Conservation (phyloP, 1,140 invertebrate genomes). For the Zaprionus vittiger region DNA sequence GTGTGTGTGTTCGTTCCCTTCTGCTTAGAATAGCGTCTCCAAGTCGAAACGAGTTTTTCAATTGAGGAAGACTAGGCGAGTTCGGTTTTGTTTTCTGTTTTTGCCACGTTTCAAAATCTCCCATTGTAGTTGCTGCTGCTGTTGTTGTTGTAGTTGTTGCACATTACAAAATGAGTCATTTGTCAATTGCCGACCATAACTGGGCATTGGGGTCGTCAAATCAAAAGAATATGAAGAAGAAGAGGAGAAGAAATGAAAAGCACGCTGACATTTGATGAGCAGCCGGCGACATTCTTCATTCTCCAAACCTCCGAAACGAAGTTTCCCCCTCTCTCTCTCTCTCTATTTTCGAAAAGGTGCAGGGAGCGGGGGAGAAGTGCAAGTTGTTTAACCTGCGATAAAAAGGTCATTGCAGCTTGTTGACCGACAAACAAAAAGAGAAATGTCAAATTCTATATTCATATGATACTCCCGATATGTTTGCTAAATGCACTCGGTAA, state of each 20-base stretch:
- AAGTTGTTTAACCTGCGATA: conserved; percentile 63
- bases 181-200: conserved; percentile 34
- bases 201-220: conserved; percentile 39
- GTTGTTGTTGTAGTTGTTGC: conserved; percentile 36
- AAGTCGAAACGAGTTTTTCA: conserved; percentile 38
- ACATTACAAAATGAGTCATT: conserved; percentile 58
- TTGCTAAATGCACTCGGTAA: conserved; percentile 25
- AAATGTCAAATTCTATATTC: conserved; percentile 32
- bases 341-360: not conserved
- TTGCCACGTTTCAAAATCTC: not conserved
- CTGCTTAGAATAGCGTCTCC: conserved; percentile 22
- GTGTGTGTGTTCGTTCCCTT: conserved; percentile 9
- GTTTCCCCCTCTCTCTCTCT: not conserved
- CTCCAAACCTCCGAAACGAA: conserved; percentile 1
- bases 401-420: conserved; percentile 66
- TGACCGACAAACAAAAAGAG: conserved; percentile 28
- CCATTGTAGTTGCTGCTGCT: not conserved
- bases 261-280: conserved; percentile 46
- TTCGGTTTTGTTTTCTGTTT: conserved; percentile 20
- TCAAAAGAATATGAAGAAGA: conserved; percentile 1
- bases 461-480: conserved; percentile 10
- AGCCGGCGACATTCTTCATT: conserved; percentile 40
- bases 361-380: not conserved
- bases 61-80: conserved; percentile 28
- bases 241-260: conserved; percentile 47